Conservation (phyloP, 1,140 invertebrate genomes). For the Drosophila navojoa region DNA sequence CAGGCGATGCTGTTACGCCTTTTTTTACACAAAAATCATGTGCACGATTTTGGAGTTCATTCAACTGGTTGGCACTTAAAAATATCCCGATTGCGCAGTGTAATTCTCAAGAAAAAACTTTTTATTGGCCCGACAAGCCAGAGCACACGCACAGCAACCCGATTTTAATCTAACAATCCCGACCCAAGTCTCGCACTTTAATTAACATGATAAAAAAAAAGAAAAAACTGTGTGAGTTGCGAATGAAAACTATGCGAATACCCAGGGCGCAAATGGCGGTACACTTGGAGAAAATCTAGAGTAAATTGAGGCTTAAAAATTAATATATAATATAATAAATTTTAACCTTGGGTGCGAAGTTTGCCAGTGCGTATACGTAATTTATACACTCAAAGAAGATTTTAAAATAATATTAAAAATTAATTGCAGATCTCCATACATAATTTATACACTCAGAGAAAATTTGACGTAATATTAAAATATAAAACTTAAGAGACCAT, state of each 20-base stretch:
- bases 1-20: constrained; percentile 31
- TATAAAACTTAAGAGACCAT: no score
- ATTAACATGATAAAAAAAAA: constrained; percentile 24
- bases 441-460: no score
- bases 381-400: no score
- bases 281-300: constrained; percentile 9
- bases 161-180: neutral
- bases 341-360: no score
- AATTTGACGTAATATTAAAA: no score
- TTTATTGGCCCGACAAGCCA: constrained; percentile 13
- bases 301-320: no score
- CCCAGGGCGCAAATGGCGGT: neutral
- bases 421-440: no score
- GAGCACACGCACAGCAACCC: constrained; percentile 12
- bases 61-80: constrained; percentile 50
- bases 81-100: constrained; percentile 18
- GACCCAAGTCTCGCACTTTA: constrained; percentile 17
- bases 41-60: constrained; percentile 47
- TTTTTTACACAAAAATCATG: neutral
- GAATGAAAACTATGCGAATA: constrained; percentile 3
- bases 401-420: no score
- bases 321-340: no score
- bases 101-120: constrained; percentile 35
- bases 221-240: constrained; percentile 11
- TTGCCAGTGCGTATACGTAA: no score